Base-by-base conservation (phyloP, 1,140 invertebrate species). In the Bombus pascuorum region DNA sequence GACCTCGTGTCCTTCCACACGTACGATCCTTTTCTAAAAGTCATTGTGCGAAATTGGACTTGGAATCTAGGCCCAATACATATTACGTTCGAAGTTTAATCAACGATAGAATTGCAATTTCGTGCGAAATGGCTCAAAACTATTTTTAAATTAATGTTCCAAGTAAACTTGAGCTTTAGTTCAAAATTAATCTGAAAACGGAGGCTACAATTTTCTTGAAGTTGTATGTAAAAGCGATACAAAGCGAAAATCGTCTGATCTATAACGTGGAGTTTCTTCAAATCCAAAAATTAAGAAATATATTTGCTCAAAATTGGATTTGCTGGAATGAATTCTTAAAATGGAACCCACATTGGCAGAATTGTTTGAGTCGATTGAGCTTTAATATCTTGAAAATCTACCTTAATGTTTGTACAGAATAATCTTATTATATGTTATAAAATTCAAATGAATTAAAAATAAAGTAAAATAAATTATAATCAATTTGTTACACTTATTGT, bases 1-100 rank as follows among this genome's bases (percentile, higher is more conserved):
- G 34, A 42, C 28, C 74, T 68, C 74, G 32, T 39, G 47, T 39
- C 18, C n/a, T 65, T 53, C 44, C 44, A 34, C 44, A 32, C 59
- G 4, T 37, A 47, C 62, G 42, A 53, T 83, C 47, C 72, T 66
- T 28, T 53, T 68, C 28, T 47, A 44, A 39, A 76, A 74, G 42
- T 83, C 72, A 66, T n/a, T 44, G 71, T n/a, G n/a, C 42, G 28
- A 65, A 75, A 37, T 75, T 47, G 53, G 44, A 37, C 44, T 34
- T 47, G 32, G 15, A 53, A 25, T 57, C 47, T 32, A 57, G 28
- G 44, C 18, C 39, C 28, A 28, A 13, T 32, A 53, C 18, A 6
- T 53, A n/a, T 74, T 13, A 34, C n/a, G 0, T 15, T 32, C 13
- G 13, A 32, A 32, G 13, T 66, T 66, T 15, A 66, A 66, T 66